Percentiles rank a stretch among this genome's conserved stretches.
These are phyloP conservation scores for Tupaia chinensis DNA, from an alignment of 2,113 vertebrate species.

Conservation along the genomic window DNA sequence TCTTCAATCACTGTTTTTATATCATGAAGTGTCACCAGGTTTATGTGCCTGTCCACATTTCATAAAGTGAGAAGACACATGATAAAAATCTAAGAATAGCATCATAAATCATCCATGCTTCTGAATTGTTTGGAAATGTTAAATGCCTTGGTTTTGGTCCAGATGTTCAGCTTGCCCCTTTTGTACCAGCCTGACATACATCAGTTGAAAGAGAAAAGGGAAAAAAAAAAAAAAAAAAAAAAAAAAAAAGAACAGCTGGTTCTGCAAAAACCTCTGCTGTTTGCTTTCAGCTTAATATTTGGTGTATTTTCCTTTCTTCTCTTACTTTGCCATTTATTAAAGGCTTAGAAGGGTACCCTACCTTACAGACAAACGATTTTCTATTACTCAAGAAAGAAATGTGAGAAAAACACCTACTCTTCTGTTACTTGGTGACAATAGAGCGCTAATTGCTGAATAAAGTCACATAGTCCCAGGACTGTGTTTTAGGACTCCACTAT, in stretches of 20 bases:
- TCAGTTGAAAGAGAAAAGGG: neutral
- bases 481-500: neutral
- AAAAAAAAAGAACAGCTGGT: neutral
- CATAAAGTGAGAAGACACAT: slow-evolving; percentile 28
- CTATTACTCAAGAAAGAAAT: neutral
- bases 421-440: neutral
- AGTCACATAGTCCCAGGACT: neutral
- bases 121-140: slow-evolving; percentile 44
- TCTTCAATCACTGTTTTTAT: slow-evolving; percentile 64
- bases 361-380: neutral
- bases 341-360: neutral
- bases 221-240: neutral
- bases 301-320: neutral
- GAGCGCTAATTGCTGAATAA: neutral
- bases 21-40: neutral
- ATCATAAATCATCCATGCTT: slow-evolving; percentile 19
- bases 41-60: slow-evolving; percentile 60
- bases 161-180: slow-evolving; percentile 41
- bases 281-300: neutral
- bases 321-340: neutral
- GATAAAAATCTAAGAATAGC: slow-evolving; percentile 66
- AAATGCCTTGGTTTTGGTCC: slow-evolving; percentile 45
- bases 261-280: neutral
- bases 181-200: slow-evolving; percentile 19
- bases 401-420: neutral